Conservation (phyloP, 2,888 invertebrate genomes). For the Scaptodrosophila latifasciaeformis region DNA sequence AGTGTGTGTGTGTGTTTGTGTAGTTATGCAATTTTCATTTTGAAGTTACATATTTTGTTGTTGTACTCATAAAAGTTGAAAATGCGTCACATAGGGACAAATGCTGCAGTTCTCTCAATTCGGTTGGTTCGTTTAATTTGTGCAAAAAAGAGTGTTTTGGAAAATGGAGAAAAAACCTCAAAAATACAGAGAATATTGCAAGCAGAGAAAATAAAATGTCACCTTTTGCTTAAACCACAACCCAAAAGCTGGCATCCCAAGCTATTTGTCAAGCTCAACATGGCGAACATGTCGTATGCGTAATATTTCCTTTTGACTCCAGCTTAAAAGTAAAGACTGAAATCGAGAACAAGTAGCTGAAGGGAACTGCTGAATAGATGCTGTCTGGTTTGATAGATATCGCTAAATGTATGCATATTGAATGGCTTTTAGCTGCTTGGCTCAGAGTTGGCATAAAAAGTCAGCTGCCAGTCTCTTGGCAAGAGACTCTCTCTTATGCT, state of each 20-base stretch:
- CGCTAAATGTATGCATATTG: conserved; percentile 58
- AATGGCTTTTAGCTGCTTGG: conserved; percentile 38
- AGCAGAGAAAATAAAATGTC: neutral
- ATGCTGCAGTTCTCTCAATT: too few relatives aligned
- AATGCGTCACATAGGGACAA: conserved; percentile 4
- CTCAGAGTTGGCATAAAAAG: neutral
- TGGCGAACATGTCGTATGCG: conserved; percentile 45
- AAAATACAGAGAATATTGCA: too few relatives aligned
- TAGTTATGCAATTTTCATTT: conserved; percentile 62
- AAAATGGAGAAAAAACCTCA: too few relatives aligned
- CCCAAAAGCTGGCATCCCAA: neutral
- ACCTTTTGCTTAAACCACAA: neutral
- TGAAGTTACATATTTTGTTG: conserved; percentile 29
- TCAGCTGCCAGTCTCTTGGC: neutral
- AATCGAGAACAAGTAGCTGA: too few relatives aligned
- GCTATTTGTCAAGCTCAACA: conserved; percentile 51
- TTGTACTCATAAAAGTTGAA: conserved; percentile 17
- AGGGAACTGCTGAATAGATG: too few relatives aligned
- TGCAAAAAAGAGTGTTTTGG: too few relatives aligned
- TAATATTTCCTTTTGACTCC: conserved; percentile 51
- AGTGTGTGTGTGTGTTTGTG: conserved; percentile 10
- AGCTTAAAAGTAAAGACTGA: too few relatives aligned
- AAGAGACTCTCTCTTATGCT: conserved; percentile 19
- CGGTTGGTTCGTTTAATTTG: conserved; percentile 9
- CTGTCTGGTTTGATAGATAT: conserved; percentile 6